These are phyloP conservation scores for Dexiosoma caninum DNA, from an alignment of 2,888 invertebrate species.

Conservation along the genomic window DNA sequence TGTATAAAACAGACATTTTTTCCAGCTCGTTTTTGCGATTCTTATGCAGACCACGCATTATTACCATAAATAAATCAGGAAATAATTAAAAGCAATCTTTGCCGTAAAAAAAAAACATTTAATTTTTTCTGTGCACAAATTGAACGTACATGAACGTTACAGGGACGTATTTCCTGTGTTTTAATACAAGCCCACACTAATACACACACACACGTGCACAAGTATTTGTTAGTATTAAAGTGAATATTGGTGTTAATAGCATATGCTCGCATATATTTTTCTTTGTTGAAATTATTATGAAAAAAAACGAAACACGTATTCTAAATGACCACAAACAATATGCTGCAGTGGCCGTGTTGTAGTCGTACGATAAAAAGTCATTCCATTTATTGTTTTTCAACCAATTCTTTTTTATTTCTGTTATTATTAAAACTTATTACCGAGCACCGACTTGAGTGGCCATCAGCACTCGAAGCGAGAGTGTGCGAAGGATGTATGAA, in stretches of 20 bases:
- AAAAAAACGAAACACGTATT: constrained; percentile 54
- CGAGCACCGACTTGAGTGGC: not conserved
- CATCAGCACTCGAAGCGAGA: not conserved
- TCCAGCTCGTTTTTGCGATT: not conserved
- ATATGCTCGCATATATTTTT: not conserved
- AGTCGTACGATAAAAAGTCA: constrained; percentile 1
- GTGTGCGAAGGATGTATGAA: not conserved
- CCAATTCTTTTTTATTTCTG: constrained; percentile 49
- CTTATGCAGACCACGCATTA: constrained; percentile 61
- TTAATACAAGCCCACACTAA: not conserved
- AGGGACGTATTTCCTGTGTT: constrained; percentile 19
- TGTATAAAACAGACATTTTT: not conserved
- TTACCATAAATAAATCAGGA: constrained; percentile 63
- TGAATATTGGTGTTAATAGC: constrained; percentile 41
- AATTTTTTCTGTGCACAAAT: constrained; percentile 20
- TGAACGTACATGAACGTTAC: constrained; percentile 1
- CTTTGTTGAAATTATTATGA: not conserved
- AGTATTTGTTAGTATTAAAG: constrained; percentile 6
- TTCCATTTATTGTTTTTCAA: constrained; percentile 26
- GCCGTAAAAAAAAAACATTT: constrained; percentile 12
- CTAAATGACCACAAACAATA: constrained; percentile 60
- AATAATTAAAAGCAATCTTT: constrained; percentile 63
- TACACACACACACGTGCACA: not conserved
- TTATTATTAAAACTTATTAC: constrained; percentile 11
- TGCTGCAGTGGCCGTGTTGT: constrained; percentile 7